phyloP scores from a whole-genome alignment of 1,140 invertebrate species.

The Orius insidiosus region DNA sequence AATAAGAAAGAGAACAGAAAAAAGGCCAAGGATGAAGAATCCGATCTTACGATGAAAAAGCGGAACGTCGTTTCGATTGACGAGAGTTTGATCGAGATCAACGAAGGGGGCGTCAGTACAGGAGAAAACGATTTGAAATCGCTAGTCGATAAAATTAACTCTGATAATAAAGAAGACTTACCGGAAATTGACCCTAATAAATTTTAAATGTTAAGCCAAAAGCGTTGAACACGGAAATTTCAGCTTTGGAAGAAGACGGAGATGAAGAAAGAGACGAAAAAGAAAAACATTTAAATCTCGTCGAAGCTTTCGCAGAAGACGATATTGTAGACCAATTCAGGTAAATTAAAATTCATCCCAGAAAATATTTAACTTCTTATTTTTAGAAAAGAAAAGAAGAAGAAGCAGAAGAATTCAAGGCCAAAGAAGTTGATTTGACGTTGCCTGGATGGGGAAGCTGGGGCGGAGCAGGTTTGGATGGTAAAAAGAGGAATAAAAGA shows the following conservation, averaged over 20 bases:
- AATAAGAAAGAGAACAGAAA: slow-evolving; percentile 14
- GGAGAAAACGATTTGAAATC: slow-evolving; percentile 3
- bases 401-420: slow-evolving; percentile 34
- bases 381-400: slow-evolving; percentile 56
- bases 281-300: slow-evolving; percentile 52
- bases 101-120: slow-evolving; percentile 6
- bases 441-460: slow-evolving; percentile 91
- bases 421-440: slow-evolving; percentile 56
- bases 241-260: slow-evolving; percentile 34
- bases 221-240: slow-evolving; percentile 37
- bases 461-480: slow-evolving; percentile 62
- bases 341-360: no score
- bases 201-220: slow-evolving; percentile 44
- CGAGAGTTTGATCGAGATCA: slow-evolving; percentile 4
- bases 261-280: slow-evolving; percentile 34
- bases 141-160: neutral
- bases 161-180: slow-evolving; percentile 5
- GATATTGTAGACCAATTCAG: slow-evolving; percentile 81
- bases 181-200: slow-evolving; percentile 49
- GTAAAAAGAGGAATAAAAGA: slow-evolving; percentile 39
- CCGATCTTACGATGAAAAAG: slow-evolving; percentile 3
- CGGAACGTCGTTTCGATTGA: slow-evolving; percentile 6
- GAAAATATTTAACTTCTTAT: no score
- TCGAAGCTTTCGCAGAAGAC: slow-evolving; percentile 90
- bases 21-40: neutral